Base-by-base conservation (phyloP, 2,888 invertebrate species). In the Agapetus fuscipes region DNA sequence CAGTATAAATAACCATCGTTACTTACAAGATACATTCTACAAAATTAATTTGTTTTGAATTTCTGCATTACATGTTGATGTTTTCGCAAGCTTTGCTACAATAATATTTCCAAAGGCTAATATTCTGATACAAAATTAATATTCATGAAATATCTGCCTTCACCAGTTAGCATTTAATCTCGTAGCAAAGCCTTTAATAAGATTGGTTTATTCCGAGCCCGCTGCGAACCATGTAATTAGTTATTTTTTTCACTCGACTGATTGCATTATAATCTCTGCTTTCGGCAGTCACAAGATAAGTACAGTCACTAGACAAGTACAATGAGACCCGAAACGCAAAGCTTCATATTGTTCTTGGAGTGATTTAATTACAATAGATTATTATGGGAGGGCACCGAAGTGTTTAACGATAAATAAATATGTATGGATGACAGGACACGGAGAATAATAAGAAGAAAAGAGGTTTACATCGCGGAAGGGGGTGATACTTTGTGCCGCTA, bases 371-470 rank as follows among this genome's bases (percentile, higher is more conserved):
- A 47, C 47, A 47, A 47, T 42, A 47, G 47, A 47, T 47, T 47
- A 47, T 47, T 47, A 43, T 44, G 42, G 44, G 44, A 35, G 37
- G 41, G 43, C 47, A 47, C 32, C 47, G 35, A 37, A 44, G 44
- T 47, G 47, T 47, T 44, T 47, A 47, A 47, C 47, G 47, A 47
- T 47, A 47, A 47, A 47, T 44, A 47, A 47, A 47, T 47, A 47
- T 47, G 41, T 43, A 39, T 30, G 43, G 46, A 34, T 43, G 43
- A 39, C 34, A 39, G 31, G 30, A 30, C 43, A 38, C 20, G 30
- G 41, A 35, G 46, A 37, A n/a, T n/a, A 40, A 46, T 41, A 41
- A 41, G 38, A 46, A 43, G 39, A 43, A 41, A 46, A 46, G 43
- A 43, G 43, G 46, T 43, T 43, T 46, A 46, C 33, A 27, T 30